A percentile compares a stretch with the other conserved stretches of the same genome.
These are phyloP conservation scores for Leptobrachium ailaonicum DNA, from an alignment of 2,113 vertebrate species.

Conservation along the genomic window DNA sequence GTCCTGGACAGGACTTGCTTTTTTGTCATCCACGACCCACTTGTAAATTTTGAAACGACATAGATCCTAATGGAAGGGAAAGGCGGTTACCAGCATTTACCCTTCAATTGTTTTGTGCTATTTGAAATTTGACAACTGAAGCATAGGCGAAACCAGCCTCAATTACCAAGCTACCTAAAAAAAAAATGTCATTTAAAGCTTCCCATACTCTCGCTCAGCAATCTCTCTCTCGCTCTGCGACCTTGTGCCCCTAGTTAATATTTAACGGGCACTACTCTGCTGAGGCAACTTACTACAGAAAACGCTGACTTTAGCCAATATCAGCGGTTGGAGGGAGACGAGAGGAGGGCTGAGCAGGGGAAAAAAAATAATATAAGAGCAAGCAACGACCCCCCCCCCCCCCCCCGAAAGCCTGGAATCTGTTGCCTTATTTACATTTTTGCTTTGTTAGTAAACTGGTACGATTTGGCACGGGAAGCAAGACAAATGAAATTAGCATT, in stretches of 20 bases:
- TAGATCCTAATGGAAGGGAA: too few species aligned
- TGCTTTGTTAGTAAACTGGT: constrained; percentile 71
- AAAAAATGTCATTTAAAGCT: constrained; percentile 3
- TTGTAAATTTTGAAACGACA: too few species aligned
- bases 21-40: too few species aligned
- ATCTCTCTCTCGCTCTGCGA: constrained; percentile 33
- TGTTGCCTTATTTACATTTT: constrained; percentile 69
- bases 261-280: constrained; percentile 56
- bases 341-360: constrained; percentile 58
- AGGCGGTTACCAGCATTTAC: too few species aligned
- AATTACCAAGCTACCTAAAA: background rate
- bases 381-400: background rate
- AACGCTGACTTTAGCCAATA: constrained; percentile 59
- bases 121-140: background rate
- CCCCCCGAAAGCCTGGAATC: constrained; percentile 38
- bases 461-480: constrained; percentile 54
- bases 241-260: constrained; percentile 52
- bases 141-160: background rate
- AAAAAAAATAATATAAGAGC: constrained; percentile 56
- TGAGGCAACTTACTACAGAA: constrained; percentile 58
- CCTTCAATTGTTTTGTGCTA: too few species aligned
- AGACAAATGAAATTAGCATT: constrained; percentile 60
- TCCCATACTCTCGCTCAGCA: constrained; percentile 46
- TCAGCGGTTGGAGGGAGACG: background rate
- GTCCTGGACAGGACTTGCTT: too few species aligned